A percentile compares a stretch with the other conserved stretches of the same genome.
Evolutionary conservation across 2,797 vertebrate genomes (phyloP).

Genomic region (Euthynnus affinis): DNA sequence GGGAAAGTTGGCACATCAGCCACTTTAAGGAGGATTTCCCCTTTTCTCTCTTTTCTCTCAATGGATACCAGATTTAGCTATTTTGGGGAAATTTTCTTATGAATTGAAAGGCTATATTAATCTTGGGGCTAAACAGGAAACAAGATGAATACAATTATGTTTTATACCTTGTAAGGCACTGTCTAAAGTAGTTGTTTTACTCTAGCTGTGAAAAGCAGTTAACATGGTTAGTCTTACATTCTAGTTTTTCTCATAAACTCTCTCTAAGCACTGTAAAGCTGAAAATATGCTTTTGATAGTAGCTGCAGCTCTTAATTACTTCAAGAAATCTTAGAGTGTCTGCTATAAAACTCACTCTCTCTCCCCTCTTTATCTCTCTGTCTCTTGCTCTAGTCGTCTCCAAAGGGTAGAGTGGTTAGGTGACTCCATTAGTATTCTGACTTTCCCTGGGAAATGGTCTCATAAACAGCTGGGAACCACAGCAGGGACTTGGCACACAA

Average conservation of each 20-base stretch:
- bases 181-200: neutral
- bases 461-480: slow-evolving; percentile 72
- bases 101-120: slow-evolving; percentile 13
- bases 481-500: slow-evolving; percentile 50
- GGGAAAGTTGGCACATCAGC: slow-evolving; percentile 42
- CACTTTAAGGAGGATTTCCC: slow-evolving; percentile 14
- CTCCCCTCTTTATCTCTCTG: slow-evolving; percentile 18
- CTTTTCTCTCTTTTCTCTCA: slow-evolving; percentile 8
- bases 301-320: slow-evolving; percentile 45
- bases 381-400: slow-evolving; percentile 40
- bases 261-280: neutral
- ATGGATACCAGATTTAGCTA: neutral
- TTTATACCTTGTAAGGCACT: neutral
- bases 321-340: slow-evolving; percentile 45
- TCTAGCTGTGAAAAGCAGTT: neutral
- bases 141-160: neutral
- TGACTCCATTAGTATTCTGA: slow-evolving; percentile 63
- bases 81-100: neutral
- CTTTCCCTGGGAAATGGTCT: slow-evolving; percentile 72
- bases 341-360: slow-evolving; percentile 44
- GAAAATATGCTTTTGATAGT: slow-evolving; percentile 33
- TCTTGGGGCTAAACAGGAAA: neutral
- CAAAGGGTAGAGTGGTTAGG: slow-evolving; percentile 60
- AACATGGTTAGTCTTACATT: neutral
- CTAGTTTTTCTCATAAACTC: neutral